These are phyloP conservation scores for Saccopteryx leptura DNA, from an alignment of 2,113 vertebrate genomes.

Conservation along the genomic window DNA sequence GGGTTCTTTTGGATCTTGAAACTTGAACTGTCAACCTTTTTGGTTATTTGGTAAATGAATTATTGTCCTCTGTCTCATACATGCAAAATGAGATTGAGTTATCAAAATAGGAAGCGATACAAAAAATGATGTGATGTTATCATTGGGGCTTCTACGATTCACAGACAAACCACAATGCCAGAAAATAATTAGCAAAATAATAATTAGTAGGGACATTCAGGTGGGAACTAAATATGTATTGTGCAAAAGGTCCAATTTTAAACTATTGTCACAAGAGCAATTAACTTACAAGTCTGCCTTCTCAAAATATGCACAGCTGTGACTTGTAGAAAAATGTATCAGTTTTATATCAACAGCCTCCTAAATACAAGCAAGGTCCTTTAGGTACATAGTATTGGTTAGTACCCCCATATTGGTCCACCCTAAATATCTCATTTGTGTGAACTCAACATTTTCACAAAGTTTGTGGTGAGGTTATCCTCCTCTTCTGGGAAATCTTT, in stretches of 20 bases:
- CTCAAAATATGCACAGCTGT: slow-evolving; percentile 18
- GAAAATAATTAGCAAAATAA: slow-evolving; percentile 73
- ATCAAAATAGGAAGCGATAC: background rate
- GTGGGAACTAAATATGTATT: slow-evolving; percentile 57
- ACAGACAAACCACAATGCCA: slow-evolving; percentile 33
- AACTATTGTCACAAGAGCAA: slow-evolving; percentile 42
- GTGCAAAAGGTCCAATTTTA: slow-evolving; percentile 73
- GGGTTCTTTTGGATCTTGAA: slow-evolving; percentile 29
- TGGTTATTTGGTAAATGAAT: slow-evolving; percentile 30
- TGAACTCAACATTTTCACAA: background rate
- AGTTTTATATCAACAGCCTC: slow-evolving; percentile 31
- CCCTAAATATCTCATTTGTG: background rate
- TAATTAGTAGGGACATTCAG: slow-evolving; percentile 68
- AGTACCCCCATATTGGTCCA: background rate
- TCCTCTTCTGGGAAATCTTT: slow-evolving; percentile 22
- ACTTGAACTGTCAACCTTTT: background rate
- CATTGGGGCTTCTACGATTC: slow-evolving; percentile 39
- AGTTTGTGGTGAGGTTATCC: background rate
- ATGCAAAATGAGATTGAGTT: slow-evolving; percentile 3
- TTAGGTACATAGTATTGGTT: background rate
- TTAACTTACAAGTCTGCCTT: slow-evolving; percentile 57
- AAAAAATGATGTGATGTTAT: slow-evolving; percentile 29
- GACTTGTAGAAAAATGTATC: slow-evolving; percentile 40
- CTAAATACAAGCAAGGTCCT: background rate
- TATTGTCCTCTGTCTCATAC: background rate